These are phyloP conservation scores for Lithophane semibrunnea DNA, from an alignment of 2,888 invertebrate genomes.

Conservation along the genomic window DNA sequence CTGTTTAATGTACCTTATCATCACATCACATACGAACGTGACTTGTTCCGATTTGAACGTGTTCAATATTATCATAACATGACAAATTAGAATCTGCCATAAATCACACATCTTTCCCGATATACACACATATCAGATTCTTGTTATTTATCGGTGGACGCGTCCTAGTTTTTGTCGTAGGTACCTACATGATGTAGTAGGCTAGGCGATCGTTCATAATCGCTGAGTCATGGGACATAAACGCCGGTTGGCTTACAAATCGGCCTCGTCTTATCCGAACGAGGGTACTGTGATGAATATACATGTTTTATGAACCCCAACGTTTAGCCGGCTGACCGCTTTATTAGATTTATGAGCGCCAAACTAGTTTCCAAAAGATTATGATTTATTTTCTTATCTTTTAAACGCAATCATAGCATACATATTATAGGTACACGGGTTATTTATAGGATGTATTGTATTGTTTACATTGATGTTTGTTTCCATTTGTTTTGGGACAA, in stretches of 20 bases:
- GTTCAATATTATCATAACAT: slow-evolving; percentile 24
- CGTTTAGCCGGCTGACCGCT: slow-evolving; percentile 22
- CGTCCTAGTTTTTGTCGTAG: slow-evolving; percentile 33
- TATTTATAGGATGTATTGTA: background rate
- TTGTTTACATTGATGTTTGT: background rate
- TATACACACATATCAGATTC: slow-evolving; percentile 16
- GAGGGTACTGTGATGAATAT: slow-evolving; percentile 37
- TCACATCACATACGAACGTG: slow-evolving; percentile 32
- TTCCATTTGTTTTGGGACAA: background rate
- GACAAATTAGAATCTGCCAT: slow-evolving; percentile 18
- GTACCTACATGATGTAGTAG: slow-evolving; percentile 3
- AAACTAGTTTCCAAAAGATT: slow-evolving; percentile 22
- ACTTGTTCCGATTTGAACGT: background rate
- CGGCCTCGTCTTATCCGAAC: slow-evolving; percentile 36
- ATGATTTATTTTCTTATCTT: slow-evolving; percentile 17
- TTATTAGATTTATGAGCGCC: slow-evolving; percentile 33
- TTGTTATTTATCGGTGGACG: slow-evolving; percentile 24
- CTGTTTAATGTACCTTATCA: slow-evolving; percentile 9
- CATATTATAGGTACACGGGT: background rate
- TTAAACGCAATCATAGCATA: background rate
- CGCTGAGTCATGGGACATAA: slow-evolving; percentile 48
- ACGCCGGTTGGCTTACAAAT: slow-evolving; percentile 7
- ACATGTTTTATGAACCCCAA: slow-evolving; percentile 31
- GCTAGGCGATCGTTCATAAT: slow-evolving; percentile 17
- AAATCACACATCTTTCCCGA: slow-evolving; percentile 24